Percentiles rank a stretch among this genome's conserved stretches.
Conservation (phyloP, 2,888 invertebrate species). For the Criorhina ranunculi region DNA sequence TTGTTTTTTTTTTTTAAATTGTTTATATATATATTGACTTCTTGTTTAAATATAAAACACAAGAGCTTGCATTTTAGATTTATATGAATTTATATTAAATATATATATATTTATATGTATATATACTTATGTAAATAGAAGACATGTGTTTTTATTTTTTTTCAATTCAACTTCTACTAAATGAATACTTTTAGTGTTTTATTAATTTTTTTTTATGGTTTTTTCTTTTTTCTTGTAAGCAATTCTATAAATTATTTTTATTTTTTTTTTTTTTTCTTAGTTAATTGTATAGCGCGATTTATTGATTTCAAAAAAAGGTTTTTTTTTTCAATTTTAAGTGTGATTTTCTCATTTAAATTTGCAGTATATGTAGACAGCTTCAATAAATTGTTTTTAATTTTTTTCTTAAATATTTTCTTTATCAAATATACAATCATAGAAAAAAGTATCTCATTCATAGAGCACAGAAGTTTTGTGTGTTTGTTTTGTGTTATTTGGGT, state of each 20-base stretch:
- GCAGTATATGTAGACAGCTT: slow-evolving; percentile 66
- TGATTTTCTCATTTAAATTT: slow-evolving; percentile 56
- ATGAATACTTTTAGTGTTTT: slow-evolving; percentile 69
- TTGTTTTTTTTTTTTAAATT: slow-evolving; percentile 25
- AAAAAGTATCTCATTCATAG: slow-evolving; percentile 73
- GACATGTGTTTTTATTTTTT: slow-evolving; percentile 63
- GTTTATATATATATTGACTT: no score
- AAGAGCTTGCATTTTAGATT: slow-evolving; percentile 40
- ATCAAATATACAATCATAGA: slow-evolving; percentile 73
- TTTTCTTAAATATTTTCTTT: slow-evolving; percentile 49
- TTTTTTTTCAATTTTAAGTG: slow-evolving; percentile 29
- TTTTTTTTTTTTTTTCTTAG: slow-evolving; percentile 43
- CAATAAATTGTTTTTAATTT: slow-evolving; percentile 52
- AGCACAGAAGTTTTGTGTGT: slow-evolving; percentile 52
- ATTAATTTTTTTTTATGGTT: slow-evolving; percentile 77
- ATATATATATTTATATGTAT: slow-evolving; percentile 66
- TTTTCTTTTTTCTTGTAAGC: slow-evolving; percentile 81
- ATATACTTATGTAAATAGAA: slow-evolving; percentile 73
- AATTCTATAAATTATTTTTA: slow-evolving; percentile 75
- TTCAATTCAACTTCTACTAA: slow-evolving; percentile 74
- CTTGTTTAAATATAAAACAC: slow-evolving; percentile 37
- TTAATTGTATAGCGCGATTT: slow-evolving; percentile 72
- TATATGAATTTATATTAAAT: slow-evolving; percentile 64
- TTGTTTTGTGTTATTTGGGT: not conserved
- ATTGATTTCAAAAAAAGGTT: slow-evolving; percentile 60